Evolutionary conservation across 2,113 vertebrate genomes (phyloP), one percentile per base, ranked within the genome.

Genomic region (Peromyscus leucopus): DNA sequence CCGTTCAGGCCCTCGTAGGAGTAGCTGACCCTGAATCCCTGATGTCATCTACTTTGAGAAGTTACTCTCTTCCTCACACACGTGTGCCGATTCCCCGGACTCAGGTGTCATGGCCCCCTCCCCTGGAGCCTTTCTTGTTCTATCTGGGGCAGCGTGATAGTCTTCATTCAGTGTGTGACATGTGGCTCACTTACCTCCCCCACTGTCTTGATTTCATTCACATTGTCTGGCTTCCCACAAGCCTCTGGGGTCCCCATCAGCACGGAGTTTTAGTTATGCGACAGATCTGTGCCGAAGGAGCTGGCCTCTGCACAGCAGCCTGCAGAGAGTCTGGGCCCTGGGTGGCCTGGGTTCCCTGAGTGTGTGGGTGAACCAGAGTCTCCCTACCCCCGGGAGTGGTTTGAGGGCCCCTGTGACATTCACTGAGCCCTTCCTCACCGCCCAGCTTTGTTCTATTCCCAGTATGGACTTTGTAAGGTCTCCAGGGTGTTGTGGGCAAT

Each of bases 401-500:
- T 94, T 80, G 39, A 59, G 42, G 65, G 75, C 42, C 59, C 2
- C 0, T 6, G 3, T 59, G 83, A 8, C 86, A 22, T 55, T 26
- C 17, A 24, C 10, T 7, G 9, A 31, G 42, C 76, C 78, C 51
- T 86, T 95, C 36, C 46, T 48, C 22, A 16, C 48, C 22, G 10
- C 42, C 51, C 17, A 22, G 48, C 48, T 74, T 57, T 42, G 51
- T 86, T 92, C 93, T 90, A 78, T 95, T 97, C 96, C 75, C 90
- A 93, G 72, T 72, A 83, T 67, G 76, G 76, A 95, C 93, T 84
- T 95, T 96, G 61, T 75, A 95, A 94, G 89, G 71, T 86, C 96
- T 94, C 93, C 4, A n/a, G 97, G 85, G 96, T 94, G 36, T 96
- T 97, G 96, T 94, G 92, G 94, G 93, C 48, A 84, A 95, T 94